Percentiles rank a stretch among this genome's conserved stretches.
Conservation (phyloP, 2,888 invertebrate species). For the Drosophila greeni region DNA sequence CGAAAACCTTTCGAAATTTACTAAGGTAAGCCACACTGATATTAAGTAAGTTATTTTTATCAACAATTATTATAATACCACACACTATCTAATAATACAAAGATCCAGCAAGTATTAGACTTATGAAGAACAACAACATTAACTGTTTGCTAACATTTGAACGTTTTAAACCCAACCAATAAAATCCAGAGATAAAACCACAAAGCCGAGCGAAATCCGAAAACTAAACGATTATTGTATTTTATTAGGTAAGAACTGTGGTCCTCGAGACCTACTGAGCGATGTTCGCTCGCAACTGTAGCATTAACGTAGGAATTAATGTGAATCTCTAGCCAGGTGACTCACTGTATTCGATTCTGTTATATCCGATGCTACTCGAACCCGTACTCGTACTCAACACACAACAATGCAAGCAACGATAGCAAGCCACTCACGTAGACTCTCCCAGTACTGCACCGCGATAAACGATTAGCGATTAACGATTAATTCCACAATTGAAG, state of each 20-base stretch:
- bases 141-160: conserved; percentile 56
- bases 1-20: conserved; percentile 58
- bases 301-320: conserved; percentile 59
- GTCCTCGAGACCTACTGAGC: conserved; percentile 67
- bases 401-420: conserved; percentile 54
- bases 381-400: conserved; percentile 46
- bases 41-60: conserved; percentile 69
- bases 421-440: conserved; percentile 57
- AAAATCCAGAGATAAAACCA: conserved; percentile 32
- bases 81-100: conserved; percentile 49
- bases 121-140: conserved; percentile 60
- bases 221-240: conserved; percentile 43
- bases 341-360: conserved; percentile 46
- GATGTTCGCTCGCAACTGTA: conserved; percentile 76
- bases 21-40: conserved; percentile 67
- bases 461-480: conserved; percentile 45
- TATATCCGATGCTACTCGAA: conserved; percentile 46
- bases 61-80: conserved; percentile 51
- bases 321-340: conserved; percentile 53
- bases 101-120: conserved; percentile 60
- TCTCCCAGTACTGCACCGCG: conserved; percentile 37
- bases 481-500: conserved; percentile 42
- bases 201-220: conserved; percentile 15
- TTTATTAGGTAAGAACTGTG: conserved; percentile 51
- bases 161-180: conserved; percentile 38